These are phyloP conservation scores for Blastomussa wellsi DNA, from an alignment of 92 coral and sea anemone species.

Conservation along the genomic window DNA sequence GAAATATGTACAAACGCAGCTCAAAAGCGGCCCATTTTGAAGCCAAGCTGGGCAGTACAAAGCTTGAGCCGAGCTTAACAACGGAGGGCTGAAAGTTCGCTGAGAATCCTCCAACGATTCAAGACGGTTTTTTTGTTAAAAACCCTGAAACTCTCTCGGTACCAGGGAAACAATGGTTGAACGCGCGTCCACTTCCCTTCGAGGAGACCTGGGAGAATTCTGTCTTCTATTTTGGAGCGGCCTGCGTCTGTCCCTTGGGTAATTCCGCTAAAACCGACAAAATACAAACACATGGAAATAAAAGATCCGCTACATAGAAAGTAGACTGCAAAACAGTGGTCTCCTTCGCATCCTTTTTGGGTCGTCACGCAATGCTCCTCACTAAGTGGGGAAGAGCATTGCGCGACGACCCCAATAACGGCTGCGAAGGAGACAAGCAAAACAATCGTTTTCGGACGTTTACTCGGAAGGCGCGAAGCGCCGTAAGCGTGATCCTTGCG, in stretches of 20 bases:
- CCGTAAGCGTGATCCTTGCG: conserved; percentile 25
- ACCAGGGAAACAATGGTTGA: conserved; percentile 49
- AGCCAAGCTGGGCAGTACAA: neutral
- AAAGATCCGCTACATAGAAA: neutral
- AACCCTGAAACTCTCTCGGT: conserved; percentile 35
- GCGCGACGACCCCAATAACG: no score
- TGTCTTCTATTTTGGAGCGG: conserved; percentile 4
- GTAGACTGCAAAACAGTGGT: no score
- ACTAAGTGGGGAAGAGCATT: no score
- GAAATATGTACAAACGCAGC: neutral
- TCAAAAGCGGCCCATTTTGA: conserved; percentile 3
- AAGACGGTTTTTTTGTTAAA: conserved; percentile 2
- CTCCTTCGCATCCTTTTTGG: no score
- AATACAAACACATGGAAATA: no score
- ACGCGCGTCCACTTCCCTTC: conserved; percentile 39
- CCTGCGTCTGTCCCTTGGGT: conserved; percentile 27
- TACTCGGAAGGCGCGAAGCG: conserved; percentile 28
- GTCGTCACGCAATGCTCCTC: no score
- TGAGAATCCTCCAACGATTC: neutral
- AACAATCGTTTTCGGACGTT: no score
- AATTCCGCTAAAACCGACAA: conserved; percentile 6
- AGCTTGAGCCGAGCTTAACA: neutral
- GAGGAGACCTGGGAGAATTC: conserved; percentile 28
- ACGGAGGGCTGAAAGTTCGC: conserved; percentile 24
- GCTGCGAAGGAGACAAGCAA: no score